Percentiles rank a stretch among this genome's conserved stretches.
These are phyloP conservation scores for Aplodontia rufa DNA, from an alignment of 2,113 vertebrate species.

Conservation along the genomic window DNA sequence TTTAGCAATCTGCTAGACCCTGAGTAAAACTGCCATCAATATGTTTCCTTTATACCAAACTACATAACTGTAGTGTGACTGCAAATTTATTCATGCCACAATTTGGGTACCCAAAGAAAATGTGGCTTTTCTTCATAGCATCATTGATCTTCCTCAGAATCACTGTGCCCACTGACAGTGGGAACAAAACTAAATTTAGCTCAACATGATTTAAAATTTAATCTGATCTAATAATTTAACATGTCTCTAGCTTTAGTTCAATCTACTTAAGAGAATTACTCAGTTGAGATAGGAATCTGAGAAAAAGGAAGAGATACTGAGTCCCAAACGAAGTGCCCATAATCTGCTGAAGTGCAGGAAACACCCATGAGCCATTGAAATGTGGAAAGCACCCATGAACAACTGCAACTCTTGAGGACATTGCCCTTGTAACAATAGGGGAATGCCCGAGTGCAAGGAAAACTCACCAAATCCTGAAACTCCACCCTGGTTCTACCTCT, in stretches of 20 bases:
- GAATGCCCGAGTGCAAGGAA: too few relatives aligned
- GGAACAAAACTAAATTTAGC: constrained; percentile 65
- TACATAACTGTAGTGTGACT: background rate
- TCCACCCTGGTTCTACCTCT: too few relatives aligned
- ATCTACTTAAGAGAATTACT: constrained; percentile 9
- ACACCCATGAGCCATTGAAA: too few relatives aligned
- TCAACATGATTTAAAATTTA: constrained; percentile 60
- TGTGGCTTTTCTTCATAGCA: constrained; percentile 1
- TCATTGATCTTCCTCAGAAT: constrained; percentile 42
- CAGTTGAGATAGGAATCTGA: too few relatives aligned
- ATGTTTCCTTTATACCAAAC: constrained; percentile 9
- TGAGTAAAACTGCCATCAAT: background rate
- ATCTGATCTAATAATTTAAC: constrained; percentile 56
- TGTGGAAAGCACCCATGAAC: too few relatives aligned
- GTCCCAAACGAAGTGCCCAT: too few relatives aligned
- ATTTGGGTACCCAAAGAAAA: constrained; percentile 20
- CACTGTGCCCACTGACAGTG: background rate
- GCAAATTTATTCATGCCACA: constrained; percentile 11
- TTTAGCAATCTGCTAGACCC: background rate
- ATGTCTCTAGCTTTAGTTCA: constrained; percentile 23
- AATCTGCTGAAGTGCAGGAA: too few relatives aligned
- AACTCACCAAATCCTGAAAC: too few relatives aligned
- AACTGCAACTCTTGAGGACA: too few relatives aligned
- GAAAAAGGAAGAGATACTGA: too few relatives aligned
- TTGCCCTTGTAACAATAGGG: too few relatives aligned